Percentiles rank a stretch among this genome's conserved stretches.
Evolutionary conservation across 2,888 invertebrate species (phyloP).

Genomic region (Synanthedon myopaeformis): DNA sequence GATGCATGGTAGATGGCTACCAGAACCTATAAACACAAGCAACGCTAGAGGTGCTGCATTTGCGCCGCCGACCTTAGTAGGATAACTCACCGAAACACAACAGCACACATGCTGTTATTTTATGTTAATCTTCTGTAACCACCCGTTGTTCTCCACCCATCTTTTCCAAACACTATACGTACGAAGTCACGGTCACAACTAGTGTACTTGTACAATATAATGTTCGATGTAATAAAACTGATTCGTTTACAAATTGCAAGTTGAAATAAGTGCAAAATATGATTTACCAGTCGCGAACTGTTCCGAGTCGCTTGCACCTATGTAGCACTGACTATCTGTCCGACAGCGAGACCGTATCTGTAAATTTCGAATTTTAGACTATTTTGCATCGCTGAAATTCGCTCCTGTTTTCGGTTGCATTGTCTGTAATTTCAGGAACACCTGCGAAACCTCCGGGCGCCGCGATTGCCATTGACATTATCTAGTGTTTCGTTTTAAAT

Average conservation of each 20-base stretch:
- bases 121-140: no score
- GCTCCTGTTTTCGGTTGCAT: conserved; percentile 2
- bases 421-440: conserved; percentile 30
- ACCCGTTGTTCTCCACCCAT: no score
- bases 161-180: no score
- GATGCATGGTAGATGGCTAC: no score
- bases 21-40: no score
- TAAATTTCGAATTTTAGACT: not conserved
- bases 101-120: no score
- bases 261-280: not conserved
- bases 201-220: no score
- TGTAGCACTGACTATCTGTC: not conserved
- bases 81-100: no score
- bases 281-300: not conserved
- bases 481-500: conserved; percentile 40
- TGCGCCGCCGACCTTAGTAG: no score
- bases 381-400: not conserved
- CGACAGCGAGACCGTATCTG: not conserved
- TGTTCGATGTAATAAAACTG: no score
- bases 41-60: no score
- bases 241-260: not conserved
- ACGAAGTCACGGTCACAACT: no score
- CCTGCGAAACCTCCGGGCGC: conserved; percentile 25
- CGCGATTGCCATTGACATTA: conserved; percentile 44
- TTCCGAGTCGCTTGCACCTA: not conserved